phyloP scores from a whole-genome alignment of 2,888 invertebrate species.

The Cecidostiba fungosa region DNA sequence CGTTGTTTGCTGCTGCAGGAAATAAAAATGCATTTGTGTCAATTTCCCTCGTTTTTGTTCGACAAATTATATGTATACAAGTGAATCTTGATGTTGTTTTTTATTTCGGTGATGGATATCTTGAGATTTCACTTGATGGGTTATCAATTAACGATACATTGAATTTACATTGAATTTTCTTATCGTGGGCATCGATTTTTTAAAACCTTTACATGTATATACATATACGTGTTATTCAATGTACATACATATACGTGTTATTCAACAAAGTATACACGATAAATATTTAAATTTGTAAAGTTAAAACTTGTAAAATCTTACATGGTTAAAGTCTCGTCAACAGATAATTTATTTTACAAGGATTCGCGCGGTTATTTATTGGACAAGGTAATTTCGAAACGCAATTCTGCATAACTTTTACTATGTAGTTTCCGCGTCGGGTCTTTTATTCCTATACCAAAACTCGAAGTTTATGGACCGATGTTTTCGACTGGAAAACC shows the following conservation, averaged over 20 bases:
- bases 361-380: background rate
- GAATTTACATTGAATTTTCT: no score
- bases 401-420: background rate
- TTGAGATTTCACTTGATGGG: background rate
- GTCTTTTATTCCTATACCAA: background rate
- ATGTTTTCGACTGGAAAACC: background rate
- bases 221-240: no score
- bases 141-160: no score
- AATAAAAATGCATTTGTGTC: background rate
- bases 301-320: background rate
- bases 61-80: background rate
- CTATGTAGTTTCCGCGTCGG: background rate
- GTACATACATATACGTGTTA: no score
- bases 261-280: no score
- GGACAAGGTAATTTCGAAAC: constrained; percentile 10
- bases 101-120: background rate
- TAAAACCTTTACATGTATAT: no score
- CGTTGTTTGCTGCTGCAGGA: no score
- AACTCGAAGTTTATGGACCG: background rate
- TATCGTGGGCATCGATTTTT: no score
- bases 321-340: background rate
- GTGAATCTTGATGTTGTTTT: background rate
- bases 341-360: background rate
- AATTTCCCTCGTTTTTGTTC: background rate
- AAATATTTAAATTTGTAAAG: background rate